A percentile compares a stretch with the other conserved stretches of the same genome.
phyloP scores from a whole-genome alignment of 2,888 invertebrate genomes.

The Xestoiulus laeticollis region DNA sequence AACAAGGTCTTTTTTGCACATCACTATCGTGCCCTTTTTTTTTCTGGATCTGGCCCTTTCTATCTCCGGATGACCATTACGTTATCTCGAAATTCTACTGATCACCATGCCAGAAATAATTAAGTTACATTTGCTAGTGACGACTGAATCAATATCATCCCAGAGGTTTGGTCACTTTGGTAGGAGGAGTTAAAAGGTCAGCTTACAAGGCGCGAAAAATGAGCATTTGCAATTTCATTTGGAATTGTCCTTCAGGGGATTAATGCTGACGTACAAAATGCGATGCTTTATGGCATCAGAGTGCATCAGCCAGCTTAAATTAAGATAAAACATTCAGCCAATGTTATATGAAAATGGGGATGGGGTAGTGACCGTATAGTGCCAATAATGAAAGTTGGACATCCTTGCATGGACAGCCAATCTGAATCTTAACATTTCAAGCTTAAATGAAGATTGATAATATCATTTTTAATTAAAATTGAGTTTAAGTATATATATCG shows the following conservation, averaged over 20 bases:
- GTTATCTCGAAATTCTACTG: neutral
- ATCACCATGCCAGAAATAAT: conserved; percentile 7
- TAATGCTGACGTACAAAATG: neutral
- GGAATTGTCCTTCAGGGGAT: neutral
- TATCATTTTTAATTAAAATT: too few species aligned
- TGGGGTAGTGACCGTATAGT: too few species aligned
- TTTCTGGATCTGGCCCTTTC: neutral
- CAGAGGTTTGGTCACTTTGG: neutral
- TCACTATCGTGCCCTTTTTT: neutral
- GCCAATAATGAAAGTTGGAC: too few species aligned
- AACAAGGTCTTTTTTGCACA: neutral
- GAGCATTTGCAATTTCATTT: neutral
- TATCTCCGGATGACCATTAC: neutral
- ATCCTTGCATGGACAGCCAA: too few species aligned
- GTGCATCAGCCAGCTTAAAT: neutral
- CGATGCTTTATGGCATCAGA: conserved; percentile 11
- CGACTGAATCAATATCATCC: neutral
- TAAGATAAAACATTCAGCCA: neutral
- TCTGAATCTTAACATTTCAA: too few species aligned
- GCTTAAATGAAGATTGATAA: too few species aligned
- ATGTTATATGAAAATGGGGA: neutral
- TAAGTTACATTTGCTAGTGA: neutral
- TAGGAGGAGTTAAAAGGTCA: neutral
- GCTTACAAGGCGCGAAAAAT: neutral
- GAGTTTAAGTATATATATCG: too few species aligned